Conservation (phyloP, 1,140 invertebrate genomes). For the Solenopsis fugax region DNA sequence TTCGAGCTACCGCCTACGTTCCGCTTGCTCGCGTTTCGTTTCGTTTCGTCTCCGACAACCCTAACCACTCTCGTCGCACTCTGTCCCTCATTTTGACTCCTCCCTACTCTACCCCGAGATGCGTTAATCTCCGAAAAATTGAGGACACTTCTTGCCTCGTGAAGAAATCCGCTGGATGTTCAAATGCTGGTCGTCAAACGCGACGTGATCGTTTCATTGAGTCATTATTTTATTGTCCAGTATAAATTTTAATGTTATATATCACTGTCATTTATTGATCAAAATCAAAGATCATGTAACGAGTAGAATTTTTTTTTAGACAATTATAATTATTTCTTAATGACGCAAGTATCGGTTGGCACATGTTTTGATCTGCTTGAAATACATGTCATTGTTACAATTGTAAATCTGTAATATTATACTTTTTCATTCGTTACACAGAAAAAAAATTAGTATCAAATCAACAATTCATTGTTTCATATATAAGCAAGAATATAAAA, state of each 20-base stretch:
- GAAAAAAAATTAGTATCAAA: too few species aligned
- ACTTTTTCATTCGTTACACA: neutral
- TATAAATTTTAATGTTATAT: neutral
- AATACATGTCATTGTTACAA: neutral
- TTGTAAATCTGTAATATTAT: neutral
- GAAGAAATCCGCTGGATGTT: neutral
- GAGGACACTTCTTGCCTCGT: neutral
- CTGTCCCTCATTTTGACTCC: slow-evolving; percentile 14
- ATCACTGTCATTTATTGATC: neutral
- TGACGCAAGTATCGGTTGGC: neutral
- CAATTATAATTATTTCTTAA: neutral
- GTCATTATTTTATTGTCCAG: neutral
- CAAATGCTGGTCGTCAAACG: neutral
- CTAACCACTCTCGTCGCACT: neutral
- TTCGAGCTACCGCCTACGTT: slow-evolving; percentile 61
- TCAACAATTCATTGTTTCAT: too few species aligned
- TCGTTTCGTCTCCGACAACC: slow-evolving; percentile 13
- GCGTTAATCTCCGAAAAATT: slow-evolving; percentile 55
- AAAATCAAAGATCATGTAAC: neutral
- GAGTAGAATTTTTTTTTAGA: neutral
- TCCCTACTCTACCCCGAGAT: neutral
- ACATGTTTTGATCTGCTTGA: neutral
- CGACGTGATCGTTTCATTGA: neutral
- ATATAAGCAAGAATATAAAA: too few species aligned
- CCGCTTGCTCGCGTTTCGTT: slow-evolving; percentile 2